Percentiles rank a stretch among this genome's conserved stretches.
Evolutionary conservation across 2,888 invertebrate genomes (phyloP).

Genomic region (Melipona beecheii): DNA sequence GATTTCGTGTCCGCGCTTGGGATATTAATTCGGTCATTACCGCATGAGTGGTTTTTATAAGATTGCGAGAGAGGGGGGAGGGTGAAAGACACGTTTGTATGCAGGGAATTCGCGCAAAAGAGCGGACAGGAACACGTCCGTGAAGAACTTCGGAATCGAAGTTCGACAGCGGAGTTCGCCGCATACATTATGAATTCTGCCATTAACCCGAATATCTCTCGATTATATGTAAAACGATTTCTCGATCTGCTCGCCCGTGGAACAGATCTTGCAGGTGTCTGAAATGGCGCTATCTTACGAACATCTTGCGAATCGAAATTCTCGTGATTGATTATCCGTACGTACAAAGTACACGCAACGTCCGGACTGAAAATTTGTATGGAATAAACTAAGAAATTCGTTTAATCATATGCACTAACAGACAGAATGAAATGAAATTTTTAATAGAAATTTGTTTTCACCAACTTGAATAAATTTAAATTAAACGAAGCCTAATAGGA

Average conservation of each 20-base stretch:
- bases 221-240: slow-evolving; percentile 39
- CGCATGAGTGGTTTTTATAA: slow-evolving; percentile 49
- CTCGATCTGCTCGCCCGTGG: slow-evolving; percentile 10
- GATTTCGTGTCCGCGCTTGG: slow-evolving; percentile 53
- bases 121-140: slow-evolving; percentile 26
- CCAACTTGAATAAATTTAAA: too few relatives aligned
- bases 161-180: slow-evolving; percentile 41
- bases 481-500: too few relatives aligned
- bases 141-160: slow-evolving; percentile 46
- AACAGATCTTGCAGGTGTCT: background rate
- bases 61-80: slow-evolving; percentile 2
- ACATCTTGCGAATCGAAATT: background rate
- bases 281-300: background rate
- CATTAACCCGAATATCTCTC: slow-evolving; percentile 62
- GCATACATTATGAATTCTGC: slow-evolving; percentile 41
- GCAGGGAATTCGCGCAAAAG: slow-evolving; percentile 30
- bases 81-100: slow-evolving; percentile 40
- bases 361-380: too few relatives aligned
- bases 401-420: too few relatives aligned
- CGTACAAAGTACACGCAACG: background rate
- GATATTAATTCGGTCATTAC: slow-evolving; percentile 70
- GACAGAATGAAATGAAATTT: too few relatives aligned
- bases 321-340: background rate
- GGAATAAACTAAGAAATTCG: too few relatives aligned
- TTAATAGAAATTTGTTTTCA: too few relatives aligned